Evolutionary conservation across 1,140 invertebrate genomes (phyloP).

Genomic region (Nymphalis io): DNA sequence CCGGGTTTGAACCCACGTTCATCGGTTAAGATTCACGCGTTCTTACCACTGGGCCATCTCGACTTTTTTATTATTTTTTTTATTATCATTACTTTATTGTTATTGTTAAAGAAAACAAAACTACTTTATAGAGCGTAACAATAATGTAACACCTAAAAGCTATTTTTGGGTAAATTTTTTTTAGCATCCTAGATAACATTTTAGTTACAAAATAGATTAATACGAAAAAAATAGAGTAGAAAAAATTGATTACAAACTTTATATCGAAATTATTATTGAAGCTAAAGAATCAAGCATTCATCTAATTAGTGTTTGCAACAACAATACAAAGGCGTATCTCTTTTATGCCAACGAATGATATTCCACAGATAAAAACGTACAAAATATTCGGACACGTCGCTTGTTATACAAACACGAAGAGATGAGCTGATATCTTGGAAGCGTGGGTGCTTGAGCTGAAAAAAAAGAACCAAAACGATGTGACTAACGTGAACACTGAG

Average conservation of each 20-base stretch:
- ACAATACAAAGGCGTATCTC: slow-evolving; percentile 39
- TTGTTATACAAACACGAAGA: slow-evolving; percentile 78
- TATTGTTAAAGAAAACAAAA: too few relatives aligned
- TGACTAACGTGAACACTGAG: slow-evolving; percentile 55
- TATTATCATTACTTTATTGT: too few relatives aligned
- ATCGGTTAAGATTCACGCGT: too few relatives aligned
- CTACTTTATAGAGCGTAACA: too few relatives aligned
- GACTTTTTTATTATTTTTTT: too few relatives aligned
- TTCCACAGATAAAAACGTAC: slow-evolving; percentile 65
- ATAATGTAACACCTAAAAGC: too few relatives aligned
- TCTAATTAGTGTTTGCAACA: background rate
- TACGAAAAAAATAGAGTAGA: too few relatives aligned
- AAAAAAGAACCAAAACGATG: slow-evolving; percentile 40
- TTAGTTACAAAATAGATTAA: too few relatives aligned
- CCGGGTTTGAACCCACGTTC: too few relatives aligned
- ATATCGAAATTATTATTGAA: background rate
- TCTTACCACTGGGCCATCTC: too few relatives aligned
- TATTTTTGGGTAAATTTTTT: too few relatives aligned
- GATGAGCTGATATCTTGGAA: slow-evolving; percentile 69
- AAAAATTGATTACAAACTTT: background rate
- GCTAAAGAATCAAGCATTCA: background rate
- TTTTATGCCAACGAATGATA: slow-evolving; percentile 39
- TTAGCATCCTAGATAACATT: too few relatives aligned
- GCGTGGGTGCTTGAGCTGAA: slow-evolving; percentile 62
- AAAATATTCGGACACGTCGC: slow-evolving; percentile 78